Evolutionary conservation across 2,797 vertebrate species (phyloP), one percentile per base, ranked within the genome.

Genomic region (Propithecus deckenii): DNA sequence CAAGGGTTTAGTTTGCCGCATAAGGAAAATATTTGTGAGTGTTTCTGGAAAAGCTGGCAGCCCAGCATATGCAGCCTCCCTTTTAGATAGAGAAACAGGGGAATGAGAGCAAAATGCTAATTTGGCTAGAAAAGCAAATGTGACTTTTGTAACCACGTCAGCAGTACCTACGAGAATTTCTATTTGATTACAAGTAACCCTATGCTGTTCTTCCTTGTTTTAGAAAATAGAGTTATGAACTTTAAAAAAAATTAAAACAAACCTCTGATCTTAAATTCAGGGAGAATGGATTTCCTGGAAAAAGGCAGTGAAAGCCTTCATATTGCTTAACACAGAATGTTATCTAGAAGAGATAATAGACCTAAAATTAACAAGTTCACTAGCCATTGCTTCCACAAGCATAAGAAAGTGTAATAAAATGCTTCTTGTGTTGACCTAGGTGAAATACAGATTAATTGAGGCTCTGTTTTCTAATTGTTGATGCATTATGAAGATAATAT

Each of bases 21-120:
- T 96, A 98, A 98, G 98, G 98, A 98, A 98, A 99, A 98, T 98
- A 98, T 98, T 98, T 98, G 96, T 97, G 76, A 95, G 95, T 94
- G 96, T 95, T 95, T 74, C 95, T 99, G 98, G 98, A 98, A 98
- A 98, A 98, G 97, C 96, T 98, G 98, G 98, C 97, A 95, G 93
- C 71, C 46, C 38, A 96, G 91, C 94, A 97, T 97, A 97, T 97
- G 97, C 96, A 97, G 96, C 86, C 97, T 97, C 93, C 91, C 79
- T 98, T 96, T 96, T 92, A 95, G 97, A 98, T 38, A 95, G 93
- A 96, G 97, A 92, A 98, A 91, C 69, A n/a, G 79, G 67, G 96
- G 94, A 85, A 98, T 76, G 95, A 94, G 94, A 97, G 95, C 89
- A 98, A 98, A 98, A 96, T 97, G 97, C 95, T 98, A 91, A 97